Base-by-base conservation (phyloP, 1,140 invertebrate genomes). In the Drosophila varians region DNA sequence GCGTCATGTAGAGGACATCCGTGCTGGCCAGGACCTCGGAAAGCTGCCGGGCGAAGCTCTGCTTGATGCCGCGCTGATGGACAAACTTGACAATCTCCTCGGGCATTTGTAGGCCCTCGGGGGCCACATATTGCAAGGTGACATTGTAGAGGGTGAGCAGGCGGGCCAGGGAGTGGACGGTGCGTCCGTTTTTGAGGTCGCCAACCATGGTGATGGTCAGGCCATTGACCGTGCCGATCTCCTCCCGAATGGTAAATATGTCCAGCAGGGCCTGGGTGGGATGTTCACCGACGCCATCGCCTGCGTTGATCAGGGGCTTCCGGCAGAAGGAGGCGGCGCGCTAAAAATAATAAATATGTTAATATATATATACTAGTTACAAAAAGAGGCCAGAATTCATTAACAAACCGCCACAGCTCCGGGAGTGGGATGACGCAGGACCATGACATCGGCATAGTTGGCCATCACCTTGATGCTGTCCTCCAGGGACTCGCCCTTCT, bases 231-330 rank as follows among this genome's bases (percentile, higher is more conserved):
- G 98, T 99, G 65, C 98, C 98, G 71, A 99, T 98, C 93, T 99
- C 99, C 92, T 99, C 97, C 87, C 98, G 93, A 75, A 99, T 99
- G 12, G 99, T 99, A 88, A 99, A 99, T 5, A 99, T 94, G 92
- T 99, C 99, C 1, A 99, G 92, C 11, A 99, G 91, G 0, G 99
- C 99, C 93, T 99, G 99, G 0, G 98, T 99, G 0, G 99, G 99
- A 93, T 99, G 99, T 92, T 99, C 98, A 0, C 99, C 99, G 4
- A 97, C 94, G 19, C 99, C 99, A 93, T 99, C 98, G 11, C 99
- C 99, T 21, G 98, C 99, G 93, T 99, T 99, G 28, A 99, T 95
- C 3, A 99, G 91, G 0, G 99, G 98, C 84, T 97, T 98, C 0
- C 95, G 93, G 78, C 95, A 96, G 58, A 95, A 94, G 11, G 94